Conservation (phyloP, 2,113 vertebrate species). For the Nycticryphes semicollaris region DNA sequence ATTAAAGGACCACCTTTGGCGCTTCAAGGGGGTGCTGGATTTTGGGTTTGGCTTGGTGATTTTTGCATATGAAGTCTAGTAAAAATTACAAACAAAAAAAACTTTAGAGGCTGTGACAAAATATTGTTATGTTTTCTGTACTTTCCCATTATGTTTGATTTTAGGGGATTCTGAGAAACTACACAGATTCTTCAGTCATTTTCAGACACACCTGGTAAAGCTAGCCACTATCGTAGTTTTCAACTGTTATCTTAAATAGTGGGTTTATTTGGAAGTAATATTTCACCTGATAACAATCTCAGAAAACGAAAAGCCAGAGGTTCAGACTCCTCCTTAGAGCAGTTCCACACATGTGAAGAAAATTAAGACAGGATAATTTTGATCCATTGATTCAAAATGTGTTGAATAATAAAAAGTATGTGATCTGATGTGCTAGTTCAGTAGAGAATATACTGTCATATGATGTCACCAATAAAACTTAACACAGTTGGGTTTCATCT, state of each 20-base stretch:
- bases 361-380: neutral
- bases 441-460: neutral
- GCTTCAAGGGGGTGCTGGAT: fast-evolving
- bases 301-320: neutral
- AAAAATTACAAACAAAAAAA: neutral
- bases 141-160: neutral
- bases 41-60: neutral
- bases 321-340: neutral
- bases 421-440: neutral
- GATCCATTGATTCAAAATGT: neutral
- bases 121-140: neutral
- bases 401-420: neutral
- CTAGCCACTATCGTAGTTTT: neutral
- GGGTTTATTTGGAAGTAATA: neutral
- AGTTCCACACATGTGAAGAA: neutral
- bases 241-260: neutral
- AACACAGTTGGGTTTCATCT: neutral
- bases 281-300: neutral
- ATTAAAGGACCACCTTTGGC: neutral
- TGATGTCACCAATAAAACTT: neutral
- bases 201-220: neutral
- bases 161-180: neutral
- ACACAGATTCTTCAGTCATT: neutral
- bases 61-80: neutral
- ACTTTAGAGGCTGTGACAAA: neutral